phyloP scores from a whole-genome alignment of 30 jellyfish, hydroid and myxozoan genomes.

The Cassiopea xamachana region DNA sequence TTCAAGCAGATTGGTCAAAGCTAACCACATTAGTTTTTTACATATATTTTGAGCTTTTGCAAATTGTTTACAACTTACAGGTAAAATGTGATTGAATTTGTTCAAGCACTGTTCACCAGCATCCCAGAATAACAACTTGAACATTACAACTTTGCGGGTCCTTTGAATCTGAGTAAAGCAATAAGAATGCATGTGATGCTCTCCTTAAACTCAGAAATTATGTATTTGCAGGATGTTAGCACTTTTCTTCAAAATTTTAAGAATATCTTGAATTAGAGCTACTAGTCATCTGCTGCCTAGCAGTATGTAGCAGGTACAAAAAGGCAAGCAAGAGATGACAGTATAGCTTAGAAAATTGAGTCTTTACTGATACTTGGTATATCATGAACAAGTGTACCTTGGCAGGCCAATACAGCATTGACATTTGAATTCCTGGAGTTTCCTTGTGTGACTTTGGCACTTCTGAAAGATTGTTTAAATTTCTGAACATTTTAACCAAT shows the following conservation, averaged over 20 bases:
- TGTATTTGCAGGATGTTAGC: no score
- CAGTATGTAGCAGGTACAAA: no score
- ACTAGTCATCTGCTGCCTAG: no score
- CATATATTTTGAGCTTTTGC: background rate
- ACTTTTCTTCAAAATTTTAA: no score
- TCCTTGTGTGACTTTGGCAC: constrained; percentile 72
- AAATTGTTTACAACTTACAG: background rate
- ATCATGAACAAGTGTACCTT: constrained; percentile 44
- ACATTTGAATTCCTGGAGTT: constrained; percentile 91
- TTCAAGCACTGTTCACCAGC: constrained; percentile 91
- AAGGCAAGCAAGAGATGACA: no score
- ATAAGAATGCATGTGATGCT: background rate
- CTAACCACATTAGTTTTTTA: no score
- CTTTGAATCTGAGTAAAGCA: constrained; percentile 33
- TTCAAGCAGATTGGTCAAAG: no score
- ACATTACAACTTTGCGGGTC: constrained; percentile 72
- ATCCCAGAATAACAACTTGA: constrained; percentile 91
- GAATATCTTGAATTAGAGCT: no score
- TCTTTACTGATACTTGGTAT: background rate
- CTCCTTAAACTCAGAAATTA: background rate
- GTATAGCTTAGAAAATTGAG: no score
- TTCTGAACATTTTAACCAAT: no score
- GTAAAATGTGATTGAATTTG: constrained; percentile 80
- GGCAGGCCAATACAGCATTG: constrained; percentile 95
- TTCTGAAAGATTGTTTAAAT: constrained; percentile 3